Evolutionary conservation across 2,113 vertebrate species (phyloP).

Genomic region (Ceratotherium simum): DNA sequence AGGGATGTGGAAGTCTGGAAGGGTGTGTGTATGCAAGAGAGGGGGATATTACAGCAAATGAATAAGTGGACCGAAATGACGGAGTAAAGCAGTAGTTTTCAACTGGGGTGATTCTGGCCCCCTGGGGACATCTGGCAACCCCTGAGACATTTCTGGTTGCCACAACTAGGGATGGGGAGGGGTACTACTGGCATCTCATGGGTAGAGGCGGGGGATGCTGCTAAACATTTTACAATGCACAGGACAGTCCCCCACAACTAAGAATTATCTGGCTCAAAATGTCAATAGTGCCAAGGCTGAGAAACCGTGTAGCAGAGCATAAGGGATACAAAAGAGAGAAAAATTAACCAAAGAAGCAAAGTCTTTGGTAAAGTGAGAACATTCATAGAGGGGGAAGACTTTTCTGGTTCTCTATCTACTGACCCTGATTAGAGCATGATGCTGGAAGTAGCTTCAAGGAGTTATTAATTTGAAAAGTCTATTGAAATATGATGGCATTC

Average conservation of each 20-base stretch:
- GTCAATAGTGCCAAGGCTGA: not conserved
- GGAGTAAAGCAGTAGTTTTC: not conserved
- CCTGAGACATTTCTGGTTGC: not conserved
- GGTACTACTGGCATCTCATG: not conserved
- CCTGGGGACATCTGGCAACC: not conserved
- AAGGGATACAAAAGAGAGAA: not conserved
- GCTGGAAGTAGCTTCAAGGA: not conserved
- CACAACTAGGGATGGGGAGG: not conserved
- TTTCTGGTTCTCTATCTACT: not conserved
- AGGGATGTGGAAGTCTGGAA: not conserved
- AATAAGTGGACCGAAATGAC: not conserved
- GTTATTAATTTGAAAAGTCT: slow-evolving; percentile 19
- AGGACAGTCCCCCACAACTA: not conserved
- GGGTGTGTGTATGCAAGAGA: not conserved
- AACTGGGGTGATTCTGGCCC: not conserved
- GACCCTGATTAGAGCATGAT: not conserved
- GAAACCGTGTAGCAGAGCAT: not conserved
- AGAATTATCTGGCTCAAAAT: not conserved
- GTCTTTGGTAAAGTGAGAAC: not conserved
- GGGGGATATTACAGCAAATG: not conserved
- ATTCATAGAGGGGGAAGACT: not conserved
- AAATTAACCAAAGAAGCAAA: not conserved
- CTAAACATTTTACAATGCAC: not conserved
- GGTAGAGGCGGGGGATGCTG: not conserved
- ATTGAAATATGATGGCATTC: not conserved